phyloP scores from a whole-genome alignment of 2,888 invertebrate genomes.

The Hirtodrosophila histrioides region DNA sequence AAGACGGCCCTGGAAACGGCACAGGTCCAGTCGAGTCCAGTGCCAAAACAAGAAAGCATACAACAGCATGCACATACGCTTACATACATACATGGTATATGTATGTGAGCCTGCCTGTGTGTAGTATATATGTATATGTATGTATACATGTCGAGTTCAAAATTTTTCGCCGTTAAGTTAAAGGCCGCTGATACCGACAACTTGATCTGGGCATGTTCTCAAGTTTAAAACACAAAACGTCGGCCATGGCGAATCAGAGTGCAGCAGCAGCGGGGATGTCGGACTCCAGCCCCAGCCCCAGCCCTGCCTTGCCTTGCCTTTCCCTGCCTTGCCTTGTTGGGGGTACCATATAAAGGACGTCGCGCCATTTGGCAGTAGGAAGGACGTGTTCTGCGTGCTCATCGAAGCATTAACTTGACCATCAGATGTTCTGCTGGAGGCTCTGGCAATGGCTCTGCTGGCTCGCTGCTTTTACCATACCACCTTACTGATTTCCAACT shows the following conservation, averaged over 20 bases:
- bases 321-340: background rate
- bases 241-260: slow-evolving; percentile 26
- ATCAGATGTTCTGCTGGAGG: slow-evolving; percentile 56
- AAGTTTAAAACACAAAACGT: slow-evolving; percentile 61
- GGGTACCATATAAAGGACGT: slow-evolving; percentile 5
- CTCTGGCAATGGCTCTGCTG: slow-evolving; percentile 3
- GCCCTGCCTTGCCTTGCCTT: too few relatives aligned
- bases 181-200: slow-evolving; percentile 77
- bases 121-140: slow-evolving; percentile 20
- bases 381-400: slow-evolving; percentile 49
- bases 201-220: slow-evolving; percentile 75
- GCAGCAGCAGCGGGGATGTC: slow-evolving; percentile 9
- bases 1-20: slow-evolving; percentile 55
- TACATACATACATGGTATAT: slow-evolving; percentile 22
- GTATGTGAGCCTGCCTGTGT: too few relatives aligned
- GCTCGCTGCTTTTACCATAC: slow-evolving; percentile 23
- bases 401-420: slow-evolving; percentile 73
- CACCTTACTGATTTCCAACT: slow-evolving; percentile 16
- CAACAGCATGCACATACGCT: slow-evolving; percentile 13
- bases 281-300: background rate
- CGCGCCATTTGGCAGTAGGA: background rate
- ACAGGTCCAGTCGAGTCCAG: slow-evolving; percentile 48
- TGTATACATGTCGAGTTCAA: slow-evolving; percentile 46
- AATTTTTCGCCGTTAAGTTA: slow-evolving; percentile 64
- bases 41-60: slow-evolving; percentile 35